A percentile compares a stretch with the other conserved stretches of the same genome.
Evolutionary conservation across 1,140 invertebrate species (phyloP).

Genomic region (Trinorchestia longiramus): DNA sequence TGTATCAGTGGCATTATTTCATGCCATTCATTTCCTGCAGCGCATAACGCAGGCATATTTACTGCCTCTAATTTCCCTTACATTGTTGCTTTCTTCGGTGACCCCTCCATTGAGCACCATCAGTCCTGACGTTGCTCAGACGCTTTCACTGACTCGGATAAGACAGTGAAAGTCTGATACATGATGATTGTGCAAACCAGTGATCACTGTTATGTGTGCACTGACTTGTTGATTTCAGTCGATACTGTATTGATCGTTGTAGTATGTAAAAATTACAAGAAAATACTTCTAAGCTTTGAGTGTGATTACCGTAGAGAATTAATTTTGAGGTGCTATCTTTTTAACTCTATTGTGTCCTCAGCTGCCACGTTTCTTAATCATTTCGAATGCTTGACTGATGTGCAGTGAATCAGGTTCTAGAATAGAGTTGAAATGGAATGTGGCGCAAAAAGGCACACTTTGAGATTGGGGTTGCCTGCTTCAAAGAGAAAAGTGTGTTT

Average conservation of each 20-base stretch:
- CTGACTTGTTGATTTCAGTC: too few relatives aligned
- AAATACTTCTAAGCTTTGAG: too few relatives aligned
- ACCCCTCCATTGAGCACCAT: not conserved
- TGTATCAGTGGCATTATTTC: slow-evolving; percentile 40
- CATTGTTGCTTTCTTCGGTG: slow-evolving; percentile 3
- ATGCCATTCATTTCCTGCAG: slow-evolving; percentile 28
- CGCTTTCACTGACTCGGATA: not conserved
- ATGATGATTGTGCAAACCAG: not conserved
- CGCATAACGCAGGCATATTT: slow-evolving; percentile 6
- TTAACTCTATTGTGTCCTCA: too few relatives aligned
- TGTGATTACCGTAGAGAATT: too few relatives aligned
- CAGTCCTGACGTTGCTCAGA: not conserved
- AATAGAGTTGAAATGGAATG: not conserved
- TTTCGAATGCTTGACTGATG: too few relatives aligned
- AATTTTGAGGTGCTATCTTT: too few relatives aligned
- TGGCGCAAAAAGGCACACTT: not conserved
- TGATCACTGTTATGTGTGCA: not conserved
- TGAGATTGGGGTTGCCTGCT: not conserved
- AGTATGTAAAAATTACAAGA: too few relatives aligned
- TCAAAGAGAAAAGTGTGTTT: not conserved
- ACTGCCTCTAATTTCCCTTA: slow-evolving; percentile 16
- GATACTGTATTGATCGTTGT: too few relatives aligned
- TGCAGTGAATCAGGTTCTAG: too few relatives aligned
- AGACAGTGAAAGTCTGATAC: not conserved
- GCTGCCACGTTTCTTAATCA: too few relatives aligned